These are phyloP conservation scores for Chrysocyon brachyurus DNA, from an alignment of 2,797 vertebrate species.

Conservation along the genomic window DNA sequence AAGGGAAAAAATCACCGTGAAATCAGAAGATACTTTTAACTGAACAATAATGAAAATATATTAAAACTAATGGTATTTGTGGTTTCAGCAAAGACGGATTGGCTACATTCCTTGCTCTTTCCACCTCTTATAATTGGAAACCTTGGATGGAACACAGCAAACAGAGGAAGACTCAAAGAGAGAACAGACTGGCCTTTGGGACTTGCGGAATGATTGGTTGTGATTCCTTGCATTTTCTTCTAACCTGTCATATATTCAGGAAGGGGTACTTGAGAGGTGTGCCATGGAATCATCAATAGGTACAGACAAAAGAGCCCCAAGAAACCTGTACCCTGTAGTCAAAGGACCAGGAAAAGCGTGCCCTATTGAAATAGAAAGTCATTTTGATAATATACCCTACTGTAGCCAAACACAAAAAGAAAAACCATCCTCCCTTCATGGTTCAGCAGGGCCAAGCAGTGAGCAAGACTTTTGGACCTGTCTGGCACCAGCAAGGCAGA, in stretches of 20 bases:
- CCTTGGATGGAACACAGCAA: background rate
- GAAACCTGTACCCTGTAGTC: background rate
- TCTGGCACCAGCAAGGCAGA: background rate
- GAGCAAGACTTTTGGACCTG: background rate
- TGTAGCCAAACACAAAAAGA: background rate
- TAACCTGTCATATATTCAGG: background rate
- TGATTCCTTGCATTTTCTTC: background rate
- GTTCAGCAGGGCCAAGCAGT: background rate
- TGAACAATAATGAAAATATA: background rate
- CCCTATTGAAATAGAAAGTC: background rate
- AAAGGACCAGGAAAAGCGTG: background rate
- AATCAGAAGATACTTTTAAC: conserved; percentile 46
- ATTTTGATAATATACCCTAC: background rate
- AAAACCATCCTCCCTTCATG: background rate
- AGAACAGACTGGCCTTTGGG: background rate
- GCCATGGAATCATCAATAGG: background rate
- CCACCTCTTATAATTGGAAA: background rate
- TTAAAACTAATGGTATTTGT: background rate
- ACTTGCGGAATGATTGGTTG: background rate
- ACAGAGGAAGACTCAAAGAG: background rate
- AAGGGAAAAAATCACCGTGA: conserved; percentile 32
- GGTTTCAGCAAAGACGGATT: background rate
- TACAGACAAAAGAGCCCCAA: background rate
- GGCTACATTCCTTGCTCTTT: background rate
- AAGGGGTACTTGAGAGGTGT: background rate